phyloP scores from a whole-genome alignment of 2,797 vertebrate genomes.

The Ambastaia sidthimunki region DNA sequence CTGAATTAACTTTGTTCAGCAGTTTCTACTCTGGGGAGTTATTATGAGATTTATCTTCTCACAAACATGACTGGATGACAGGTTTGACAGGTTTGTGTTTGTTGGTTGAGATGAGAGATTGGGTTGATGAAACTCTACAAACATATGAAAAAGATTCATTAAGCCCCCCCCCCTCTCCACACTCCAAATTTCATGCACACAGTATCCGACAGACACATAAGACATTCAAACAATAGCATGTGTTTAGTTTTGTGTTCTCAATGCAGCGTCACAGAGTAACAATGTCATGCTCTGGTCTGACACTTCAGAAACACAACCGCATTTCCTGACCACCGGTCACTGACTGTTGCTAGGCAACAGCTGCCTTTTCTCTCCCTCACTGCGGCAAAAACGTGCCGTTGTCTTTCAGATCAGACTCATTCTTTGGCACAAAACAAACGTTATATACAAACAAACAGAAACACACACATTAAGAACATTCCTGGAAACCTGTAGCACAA shows the following conservation, averaged over 20 bases:
- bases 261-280: not conserved
- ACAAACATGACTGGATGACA: not conserved
- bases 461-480: not conserved
- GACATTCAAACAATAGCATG: not conserved
- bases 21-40: conserved; percentile 10
- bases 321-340: conserved; percentile 65
- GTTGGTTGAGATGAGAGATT: too few species aligned
- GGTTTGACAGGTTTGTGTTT: not conserved
- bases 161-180: too few species aligned
- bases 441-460: not conserved
- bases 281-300: conserved; percentile 24
- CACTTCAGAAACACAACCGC: conserved; percentile 37
- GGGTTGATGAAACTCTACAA: not conserved
- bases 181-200: not conserved
- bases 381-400: conserved; percentile 65
- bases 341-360: conserved; percentile 77
- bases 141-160: not conserved
- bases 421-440: not conserved
- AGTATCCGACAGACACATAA: not conserved
- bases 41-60: too few species aligned
- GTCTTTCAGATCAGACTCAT: not conserved
- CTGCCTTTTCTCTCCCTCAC: conserved; percentile 58
- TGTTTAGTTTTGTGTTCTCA: not conserved
- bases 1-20: not conserved
- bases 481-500: not conserved